These are phyloP conservation scores for Dendrolimus kikuchii DNA, from an alignment of 1,140 invertebrate species.

Conservation along the genomic window DNA sequence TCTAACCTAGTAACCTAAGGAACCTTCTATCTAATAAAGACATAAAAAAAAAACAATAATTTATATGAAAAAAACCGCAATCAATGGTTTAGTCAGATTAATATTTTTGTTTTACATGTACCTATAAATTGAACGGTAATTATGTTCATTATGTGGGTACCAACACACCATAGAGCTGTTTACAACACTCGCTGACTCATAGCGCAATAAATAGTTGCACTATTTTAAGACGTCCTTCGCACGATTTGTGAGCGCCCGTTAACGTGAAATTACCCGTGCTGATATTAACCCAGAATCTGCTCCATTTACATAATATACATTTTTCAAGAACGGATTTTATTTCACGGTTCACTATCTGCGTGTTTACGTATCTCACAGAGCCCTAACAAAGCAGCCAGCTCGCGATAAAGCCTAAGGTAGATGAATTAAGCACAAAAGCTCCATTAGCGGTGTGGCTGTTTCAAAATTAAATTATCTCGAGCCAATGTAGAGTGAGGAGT, in stretches of 20 bases:
- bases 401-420: constrained; percentile 14
- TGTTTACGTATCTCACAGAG: constrained; percentile 10
- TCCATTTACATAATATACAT: constrained; percentile 26
- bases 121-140: constrained; percentile 12
- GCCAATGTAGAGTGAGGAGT: constrained; percentile 38
- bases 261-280: constrained; percentile 44
- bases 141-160: constrained; percentile 15
- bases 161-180: constrained; percentile 16
- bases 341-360: constrained; percentile 14
- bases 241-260: constrained; percentile 44
- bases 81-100: constrained; percentile 7
- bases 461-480: constrained; percentile 31
- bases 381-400: constrained; percentile 16
- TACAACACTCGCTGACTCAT: constrained; percentile 43
- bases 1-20: too few relatives aligned
- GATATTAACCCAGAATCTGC: constrained; percentile 32
- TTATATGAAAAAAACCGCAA: too few relatives aligned
- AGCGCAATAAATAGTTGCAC: constrained; percentile 43
- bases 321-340: constrained; percentile 16
- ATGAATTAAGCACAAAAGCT: constrained; percentile 17
- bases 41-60: too few relatives aligned
- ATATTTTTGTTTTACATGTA: constrained; percentile 17
- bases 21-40: too few relatives aligned
- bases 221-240: constrained; percentile 66
- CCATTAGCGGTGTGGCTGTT: constrained; percentile 18